Evolutionary conservation across 2,113 vertebrate species (phyloP).

Genomic region (Tor tambroides): DNA sequence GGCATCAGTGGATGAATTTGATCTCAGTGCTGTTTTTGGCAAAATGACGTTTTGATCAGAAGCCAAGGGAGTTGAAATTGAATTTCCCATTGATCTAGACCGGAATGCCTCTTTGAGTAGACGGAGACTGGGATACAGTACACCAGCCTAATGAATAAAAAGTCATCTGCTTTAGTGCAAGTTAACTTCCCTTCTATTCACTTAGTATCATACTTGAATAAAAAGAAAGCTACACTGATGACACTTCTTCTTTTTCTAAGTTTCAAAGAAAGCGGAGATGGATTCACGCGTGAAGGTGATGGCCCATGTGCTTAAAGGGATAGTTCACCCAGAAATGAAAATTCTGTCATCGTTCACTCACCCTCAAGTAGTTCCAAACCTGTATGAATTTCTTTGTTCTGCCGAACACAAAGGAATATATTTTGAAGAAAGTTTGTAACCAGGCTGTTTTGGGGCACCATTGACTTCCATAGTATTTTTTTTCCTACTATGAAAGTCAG

Average conservation of each 20-base stretch:
- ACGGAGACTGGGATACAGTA: not conserved
- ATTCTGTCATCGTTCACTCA: too few relatives aligned
- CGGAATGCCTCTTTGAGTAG: conserved; percentile 23
- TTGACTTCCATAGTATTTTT: too few relatives aligned
- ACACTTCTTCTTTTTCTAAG: not conserved
- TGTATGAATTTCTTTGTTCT: too few relatives aligned
- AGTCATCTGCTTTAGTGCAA: conserved; percentile 9
- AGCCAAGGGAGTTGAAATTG: conserved; percentile 40
- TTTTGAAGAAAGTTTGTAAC: too few relatives aligned
- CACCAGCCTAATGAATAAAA: conserved; percentile 43
- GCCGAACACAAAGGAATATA: too few relatives aligned
- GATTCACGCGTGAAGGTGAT: not conserved
- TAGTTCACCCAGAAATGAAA: too few relatives aligned
- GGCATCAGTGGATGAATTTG: conserved; percentile 42
- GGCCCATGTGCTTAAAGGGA: not conserved
- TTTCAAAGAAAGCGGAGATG: not conserved
- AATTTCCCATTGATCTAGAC: conserved; percentile 53
- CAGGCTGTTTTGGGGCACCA: too few relatives aligned
- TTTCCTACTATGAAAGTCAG: too few relatives aligned
- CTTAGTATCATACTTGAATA: conserved; percentile 5
- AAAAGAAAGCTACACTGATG: not conserved
- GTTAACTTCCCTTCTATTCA: not conserved
- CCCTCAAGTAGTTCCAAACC: too few relatives aligned
- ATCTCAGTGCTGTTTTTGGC: conserved; percentile 19
- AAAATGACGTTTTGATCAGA: conserved; percentile 5